Conservation (phyloP, 2,888 invertebrate species). For the Spatulosminthurus flaviceps region DNA sequence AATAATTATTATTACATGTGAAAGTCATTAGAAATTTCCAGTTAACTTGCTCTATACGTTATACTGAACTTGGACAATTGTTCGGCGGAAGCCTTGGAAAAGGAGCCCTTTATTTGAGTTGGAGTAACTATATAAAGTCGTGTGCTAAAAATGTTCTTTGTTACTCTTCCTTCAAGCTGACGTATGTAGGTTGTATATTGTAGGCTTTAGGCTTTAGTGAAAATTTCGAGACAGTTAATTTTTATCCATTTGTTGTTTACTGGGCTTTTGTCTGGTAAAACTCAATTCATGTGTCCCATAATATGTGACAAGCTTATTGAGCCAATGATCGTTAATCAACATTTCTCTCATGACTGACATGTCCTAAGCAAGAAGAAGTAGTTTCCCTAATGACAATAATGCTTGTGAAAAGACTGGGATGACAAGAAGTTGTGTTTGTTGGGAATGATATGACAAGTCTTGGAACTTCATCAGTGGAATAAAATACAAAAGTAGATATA, state of each 20-base stretch:
- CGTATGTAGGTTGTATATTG: no score
- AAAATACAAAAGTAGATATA: no score
- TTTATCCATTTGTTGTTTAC: conserved; percentile 13
- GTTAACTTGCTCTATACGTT: not conserved
- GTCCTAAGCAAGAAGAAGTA: no score
- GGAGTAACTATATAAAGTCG: no score
- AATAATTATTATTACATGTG: not conserved
- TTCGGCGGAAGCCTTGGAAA: no score
- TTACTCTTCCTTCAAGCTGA: no score
- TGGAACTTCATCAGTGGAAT: not conserved
- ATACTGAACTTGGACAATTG: no score
- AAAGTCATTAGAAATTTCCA: not conserved
- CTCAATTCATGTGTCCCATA: not conserved
- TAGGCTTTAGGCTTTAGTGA: no score
- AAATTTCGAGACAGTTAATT: not conserved
- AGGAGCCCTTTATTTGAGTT: no score
- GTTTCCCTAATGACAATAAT: not conserved
- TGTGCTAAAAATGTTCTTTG: no score
- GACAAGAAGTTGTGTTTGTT: not conserved
- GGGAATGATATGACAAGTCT: not conserved
- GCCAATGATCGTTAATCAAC: conserved; percentile 12
- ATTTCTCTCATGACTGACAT: not conserved
- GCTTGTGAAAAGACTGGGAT: not conserved
- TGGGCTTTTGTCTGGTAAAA: not conserved
- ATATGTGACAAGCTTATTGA: not conserved